phyloP scores from a whole-genome alignment of 2,888 invertebrate species.

The Tyria jacobaeae region DNA sequence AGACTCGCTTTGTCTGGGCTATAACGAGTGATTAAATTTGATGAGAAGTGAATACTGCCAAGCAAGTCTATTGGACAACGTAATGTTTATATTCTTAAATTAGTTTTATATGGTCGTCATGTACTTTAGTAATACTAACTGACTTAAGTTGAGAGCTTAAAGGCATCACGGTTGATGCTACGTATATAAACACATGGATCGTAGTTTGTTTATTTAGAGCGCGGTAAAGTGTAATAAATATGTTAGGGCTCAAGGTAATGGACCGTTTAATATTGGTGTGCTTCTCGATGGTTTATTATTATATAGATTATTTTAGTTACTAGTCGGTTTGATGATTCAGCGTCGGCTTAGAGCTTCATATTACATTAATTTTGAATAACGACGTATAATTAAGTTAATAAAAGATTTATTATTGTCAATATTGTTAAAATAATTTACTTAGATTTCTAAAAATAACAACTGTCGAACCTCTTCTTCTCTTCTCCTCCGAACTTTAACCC shows the following conservation, averaged over 20 bases:
- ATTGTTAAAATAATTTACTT: not conserved
- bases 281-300: slow-evolving; percentile 24
- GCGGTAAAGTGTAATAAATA: slow-evolving; percentile 18
- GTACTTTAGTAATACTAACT: slow-evolving; percentile 27
- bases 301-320: slow-evolving; percentile 22
- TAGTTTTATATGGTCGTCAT: slow-evolving; percentile 36
- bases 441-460: not conserved
- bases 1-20: slow-evolving; percentile 56
- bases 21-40: slow-evolving; percentile 60
- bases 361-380: slow-evolving; percentile 15
- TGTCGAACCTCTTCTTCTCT: too few species aligned
- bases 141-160: slow-evolving; percentile 18
- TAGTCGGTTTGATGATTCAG: slow-evolving; percentile 19
- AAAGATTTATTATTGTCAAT: not conserved
- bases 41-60: slow-evolving; percentile 50
- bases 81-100: slow-evolving; percentile 48
- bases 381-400: slow-evolving; percentile 4
- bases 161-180: slow-evolving; percentile 11
- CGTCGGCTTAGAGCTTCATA: slow-evolving; percentile 13
- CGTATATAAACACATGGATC: slow-evolving; percentile 4
- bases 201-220: slow-evolving; percentile 18
- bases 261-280: slow-evolving; percentile 20
- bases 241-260: slow-evolving; percentile 27
- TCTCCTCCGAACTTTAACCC: too few species aligned
- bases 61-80: slow-evolving; percentile 48